Evolutionary conservation across 2,888 invertebrate genomes (phyloP).

Genomic region (Drosophila borealis): DNA sequence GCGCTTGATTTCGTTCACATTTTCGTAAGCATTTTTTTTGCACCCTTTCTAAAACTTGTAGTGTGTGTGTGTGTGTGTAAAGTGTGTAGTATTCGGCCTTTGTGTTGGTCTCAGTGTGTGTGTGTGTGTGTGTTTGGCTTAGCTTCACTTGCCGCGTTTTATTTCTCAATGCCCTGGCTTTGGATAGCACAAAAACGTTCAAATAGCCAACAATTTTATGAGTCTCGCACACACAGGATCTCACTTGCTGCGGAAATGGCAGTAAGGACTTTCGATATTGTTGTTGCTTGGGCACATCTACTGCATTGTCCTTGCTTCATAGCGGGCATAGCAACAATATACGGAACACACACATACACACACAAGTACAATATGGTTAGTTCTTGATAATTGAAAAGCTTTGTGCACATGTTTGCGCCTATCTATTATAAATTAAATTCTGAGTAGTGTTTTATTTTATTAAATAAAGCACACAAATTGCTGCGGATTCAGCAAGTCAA

Average conservation of each 20-base stretch:
- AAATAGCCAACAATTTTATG: conserved; percentile 80
- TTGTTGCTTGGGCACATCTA: conserved; percentile 7
- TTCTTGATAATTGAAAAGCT: conserved; percentile 33
- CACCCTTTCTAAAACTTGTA: conserved; percentile 43
- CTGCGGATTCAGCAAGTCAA: conserved; percentile 17
- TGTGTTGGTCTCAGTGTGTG: neutral
- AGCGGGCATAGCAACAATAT: neutral
- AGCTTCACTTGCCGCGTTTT: conserved; percentile 67
- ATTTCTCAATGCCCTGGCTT: conserved; percentile 73
- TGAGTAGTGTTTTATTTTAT: conserved; percentile 51
- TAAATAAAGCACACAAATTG: conserved; percentile 30
- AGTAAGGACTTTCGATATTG: conserved; percentile 36
- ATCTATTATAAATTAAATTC: conserved; percentile 19
- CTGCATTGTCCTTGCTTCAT: conserved; percentile 4
- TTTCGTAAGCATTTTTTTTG: conserved; percentile 54
- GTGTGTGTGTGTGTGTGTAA: conserved; percentile 3
- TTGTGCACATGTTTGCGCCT: conserved; percentile 7
- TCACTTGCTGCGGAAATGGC: conserved; percentile 58
- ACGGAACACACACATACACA: neutral
- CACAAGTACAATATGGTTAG: conserved; percentile 5
- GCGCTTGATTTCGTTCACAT: conserved; percentile 72
- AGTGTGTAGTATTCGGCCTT: neutral
- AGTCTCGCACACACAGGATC: conserved; percentile 56
- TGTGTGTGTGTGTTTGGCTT: conserved; percentile 41
- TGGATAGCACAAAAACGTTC: conserved; percentile 74